phyloP scores from a whole-genome alignment of 2,888 invertebrate species.

The Nowickia ferox region DNA sequence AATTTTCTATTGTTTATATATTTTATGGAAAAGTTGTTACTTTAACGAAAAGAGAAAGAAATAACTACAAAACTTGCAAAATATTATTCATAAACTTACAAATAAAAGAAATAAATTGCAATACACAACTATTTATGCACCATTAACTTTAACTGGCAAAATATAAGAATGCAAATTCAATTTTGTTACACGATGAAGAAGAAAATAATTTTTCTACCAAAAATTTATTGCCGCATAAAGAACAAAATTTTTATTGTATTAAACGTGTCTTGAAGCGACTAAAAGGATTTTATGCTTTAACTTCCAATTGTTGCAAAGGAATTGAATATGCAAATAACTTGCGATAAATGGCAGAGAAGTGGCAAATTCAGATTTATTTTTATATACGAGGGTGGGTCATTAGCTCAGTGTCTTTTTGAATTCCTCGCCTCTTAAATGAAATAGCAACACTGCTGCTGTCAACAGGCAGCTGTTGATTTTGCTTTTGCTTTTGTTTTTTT shows the following conservation, averaged over 20 bases:
- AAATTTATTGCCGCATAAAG: neutral
- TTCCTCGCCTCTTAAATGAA: too few relatives aligned
- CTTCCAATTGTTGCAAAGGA: too few relatives aligned
- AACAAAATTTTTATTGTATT: neutral
- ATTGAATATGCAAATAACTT: too few relatives aligned
- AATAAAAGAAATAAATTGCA: slow-evolving; percentile 47
- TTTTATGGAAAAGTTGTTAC: neutral
- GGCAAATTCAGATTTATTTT: too few relatives aligned
- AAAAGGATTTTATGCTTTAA: too few relatives aligned
- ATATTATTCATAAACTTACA: slow-evolving; percentile 15
- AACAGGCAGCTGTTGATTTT: too few relatives aligned
- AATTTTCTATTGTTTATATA: neutral
- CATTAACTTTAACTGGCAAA: slow-evolving; percentile 22
- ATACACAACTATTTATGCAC: slow-evolving; percentile 41
- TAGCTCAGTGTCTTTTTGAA: too few relatives aligned
- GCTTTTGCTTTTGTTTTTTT: too few relatives aligned
- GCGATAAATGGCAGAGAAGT: too few relatives aligned
- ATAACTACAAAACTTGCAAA: slow-evolving; percentile 20
- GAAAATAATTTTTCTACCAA: neutral
- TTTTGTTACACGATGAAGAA: neutral
- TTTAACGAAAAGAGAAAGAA: neutral
- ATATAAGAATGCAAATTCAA: slow-evolving; percentile 21
- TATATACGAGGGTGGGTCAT: too few relatives aligned
- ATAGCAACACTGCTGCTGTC: too few relatives aligned
- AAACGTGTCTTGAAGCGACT: too few relatives aligned